A percentile compares a stretch with the other conserved stretches of the same genome.
Conservation (phyloP, 2,113 vertebrate species). For the Clarias batrachus region DNA sequence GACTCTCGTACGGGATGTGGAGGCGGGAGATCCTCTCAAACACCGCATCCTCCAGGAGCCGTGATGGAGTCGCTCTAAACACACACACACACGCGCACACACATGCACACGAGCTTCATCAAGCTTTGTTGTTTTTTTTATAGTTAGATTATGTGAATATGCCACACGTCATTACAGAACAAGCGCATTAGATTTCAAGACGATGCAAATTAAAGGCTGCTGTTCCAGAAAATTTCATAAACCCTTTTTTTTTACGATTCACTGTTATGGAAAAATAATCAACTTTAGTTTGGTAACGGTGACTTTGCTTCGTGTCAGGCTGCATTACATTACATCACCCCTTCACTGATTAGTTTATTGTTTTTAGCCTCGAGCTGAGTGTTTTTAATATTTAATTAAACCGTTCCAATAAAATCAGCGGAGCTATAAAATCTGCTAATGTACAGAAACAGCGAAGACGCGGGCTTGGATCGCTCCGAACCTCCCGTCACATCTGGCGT, state of each 20-base stretch:
- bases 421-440: not conserved
- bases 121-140: not conserved
- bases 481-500: not conserved
- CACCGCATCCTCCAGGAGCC: constrained; percentile 78
- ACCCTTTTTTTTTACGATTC: not conserved
- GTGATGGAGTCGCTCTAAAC: constrained; percentile 80
- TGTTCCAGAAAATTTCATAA: not conserved
- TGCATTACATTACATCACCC: not conserved
- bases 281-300: not conserved
- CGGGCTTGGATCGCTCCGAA: not conserved
- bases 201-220: not conserved
- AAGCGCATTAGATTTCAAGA: not conserved
- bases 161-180: not conserved
- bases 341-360: not conserved
- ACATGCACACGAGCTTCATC: not conserved
- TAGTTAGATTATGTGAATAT: not conserved
- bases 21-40: constrained; percentile 79
- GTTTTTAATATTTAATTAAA: not conserved
- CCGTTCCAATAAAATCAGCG: not conserved
- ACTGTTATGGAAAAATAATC: not conserved
- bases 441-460: not conserved
- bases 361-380: not conserved
- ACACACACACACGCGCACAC: not conserved
- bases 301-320: not conserved
- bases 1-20: constrained; percentile 78